Evolutionary conservation across 2,888 invertebrate genomes (phyloP).

Genomic region (Leptinotarsa peninsularis): DNA sequence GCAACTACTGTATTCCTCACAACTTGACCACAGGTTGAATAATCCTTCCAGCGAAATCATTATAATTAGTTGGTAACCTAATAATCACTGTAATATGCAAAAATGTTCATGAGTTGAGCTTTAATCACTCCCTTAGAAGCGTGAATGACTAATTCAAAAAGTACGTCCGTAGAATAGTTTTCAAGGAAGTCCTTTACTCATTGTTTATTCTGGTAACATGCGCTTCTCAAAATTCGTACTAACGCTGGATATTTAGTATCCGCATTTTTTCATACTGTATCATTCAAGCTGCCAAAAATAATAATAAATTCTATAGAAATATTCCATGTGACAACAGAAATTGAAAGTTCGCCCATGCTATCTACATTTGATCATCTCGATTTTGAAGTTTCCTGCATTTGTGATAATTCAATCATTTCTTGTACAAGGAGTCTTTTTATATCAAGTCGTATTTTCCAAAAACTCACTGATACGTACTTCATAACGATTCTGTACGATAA

Average conservation of each 20-base stretch:
- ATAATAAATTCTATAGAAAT: no score
- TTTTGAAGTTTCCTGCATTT: background rate
- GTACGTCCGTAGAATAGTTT: constrained; percentile 18
- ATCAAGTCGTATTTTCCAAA: no score
- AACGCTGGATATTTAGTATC: constrained; percentile 3
- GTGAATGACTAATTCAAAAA: constrained; percentile 30
- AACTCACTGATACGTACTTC: no score
- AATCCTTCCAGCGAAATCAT: constrained; percentile 35
- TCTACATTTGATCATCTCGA: background rate
- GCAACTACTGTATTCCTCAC: constrained; percentile 34
- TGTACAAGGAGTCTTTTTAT: no score
- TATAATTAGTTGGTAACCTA: constrained; percentile 31
- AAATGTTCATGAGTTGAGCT: constrained; percentile 22
- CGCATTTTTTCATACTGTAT: constrained; percentile 8
- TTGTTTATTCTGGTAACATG: constrained; percentile 14
- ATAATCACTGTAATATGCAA: constrained; percentile 34
- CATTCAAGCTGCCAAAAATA: background rate
- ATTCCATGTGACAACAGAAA: background rate
- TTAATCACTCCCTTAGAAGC: constrained; percentile 25
- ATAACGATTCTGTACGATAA: no score
- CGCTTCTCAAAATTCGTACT: constrained; percentile 6
- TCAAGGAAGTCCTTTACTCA: constrained; percentile 20
- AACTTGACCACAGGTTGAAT: constrained; percentile 35
- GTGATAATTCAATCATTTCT: no score
- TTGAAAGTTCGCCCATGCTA: background rate